Percentiles rank a stretch among this genome's conserved stretches.
Conservation (phyloP, 2,888 invertebrate genomes). For the Sphaerolaimus hirsutus region DNA sequence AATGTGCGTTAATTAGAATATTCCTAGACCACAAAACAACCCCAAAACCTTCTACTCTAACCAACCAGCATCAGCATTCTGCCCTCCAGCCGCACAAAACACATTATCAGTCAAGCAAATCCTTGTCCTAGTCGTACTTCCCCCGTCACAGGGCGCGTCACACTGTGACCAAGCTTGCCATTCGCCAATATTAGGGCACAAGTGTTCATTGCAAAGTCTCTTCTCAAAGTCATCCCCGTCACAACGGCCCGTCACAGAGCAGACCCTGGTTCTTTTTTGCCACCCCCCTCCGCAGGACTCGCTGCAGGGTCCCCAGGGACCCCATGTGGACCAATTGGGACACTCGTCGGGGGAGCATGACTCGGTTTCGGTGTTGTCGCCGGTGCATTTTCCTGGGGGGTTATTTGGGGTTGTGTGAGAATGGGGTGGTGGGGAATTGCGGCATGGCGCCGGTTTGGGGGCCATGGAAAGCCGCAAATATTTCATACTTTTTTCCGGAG, state of each 20-base stretch:
- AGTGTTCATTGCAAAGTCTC: neutral
- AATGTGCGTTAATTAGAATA: too few relatives aligned
- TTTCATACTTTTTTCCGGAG: too few relatives aligned
- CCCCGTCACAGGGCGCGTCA: neutral
- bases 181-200: neutral
- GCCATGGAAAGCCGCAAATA: too few relatives aligned
- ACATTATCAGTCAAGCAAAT: neutral
- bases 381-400: neutral
- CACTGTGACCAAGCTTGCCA: neutral
- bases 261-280: neutral
- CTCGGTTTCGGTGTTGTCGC: neutral
- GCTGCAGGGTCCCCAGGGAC: neutral
- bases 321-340: neutral
- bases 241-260: neutral
- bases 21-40: too few relatives aligned
- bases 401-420: too few relatives aligned
- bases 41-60: too few relatives aligned
- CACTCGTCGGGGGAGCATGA: neutral
- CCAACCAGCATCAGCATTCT: too few relatives aligned
- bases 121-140: neutral
- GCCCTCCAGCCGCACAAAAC: too few relatives aligned
- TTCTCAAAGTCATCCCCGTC: neutral
- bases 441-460: too few relatives aligned
- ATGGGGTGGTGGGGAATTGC: too few relatives aligned
- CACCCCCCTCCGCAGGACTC: neutral